These are phyloP conservation scores for Drosophila athabasca DNA, from an alignment of 1,140 invertebrate species.

Conservation along the genomic window DNA sequence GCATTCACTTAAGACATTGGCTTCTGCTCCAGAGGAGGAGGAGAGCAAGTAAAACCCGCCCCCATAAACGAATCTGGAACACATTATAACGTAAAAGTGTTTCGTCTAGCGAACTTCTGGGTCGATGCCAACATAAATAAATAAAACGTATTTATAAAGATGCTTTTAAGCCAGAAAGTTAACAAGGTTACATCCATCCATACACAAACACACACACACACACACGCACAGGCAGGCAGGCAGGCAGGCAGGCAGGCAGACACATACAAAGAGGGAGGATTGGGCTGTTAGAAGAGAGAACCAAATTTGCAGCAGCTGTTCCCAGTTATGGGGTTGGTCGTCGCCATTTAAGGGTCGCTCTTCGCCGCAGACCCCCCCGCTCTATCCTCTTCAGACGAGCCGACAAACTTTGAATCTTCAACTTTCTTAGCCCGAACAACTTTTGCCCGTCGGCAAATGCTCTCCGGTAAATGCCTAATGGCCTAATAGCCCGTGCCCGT, in stretches of 20 bases:
- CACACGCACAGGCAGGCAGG: neutral
- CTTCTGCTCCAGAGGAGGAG: constrained; percentile 11
- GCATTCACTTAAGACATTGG: constrained; percentile 50
- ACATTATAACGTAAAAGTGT: constrained; percentile 72
- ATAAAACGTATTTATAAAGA: constrained; percentile 83
- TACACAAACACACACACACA: constrained; percentile 12
- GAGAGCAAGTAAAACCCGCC: neutral
- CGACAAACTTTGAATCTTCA: constrained; percentile 38
- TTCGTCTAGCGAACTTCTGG: constrained; percentile 59
- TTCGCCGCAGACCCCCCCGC: constrained; percentile 15
- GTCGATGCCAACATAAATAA: constrained; percentile 74
- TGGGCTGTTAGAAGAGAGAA: constrained; percentile 10
- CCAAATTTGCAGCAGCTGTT: constrained; percentile 73
- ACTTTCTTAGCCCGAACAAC: constrained; percentile 49
- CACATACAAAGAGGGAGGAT: neutral
- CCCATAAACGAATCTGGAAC: constrained; percentile 34
- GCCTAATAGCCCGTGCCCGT: constrained; percentile 18
- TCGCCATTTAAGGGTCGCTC: constrained; percentile 58
- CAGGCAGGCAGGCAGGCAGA: neutral
- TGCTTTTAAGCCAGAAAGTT: constrained; percentile 77
- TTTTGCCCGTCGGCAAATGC: constrained; percentile 53
- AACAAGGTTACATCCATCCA: constrained; percentile 62
- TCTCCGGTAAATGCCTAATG: constrained; percentile 51
- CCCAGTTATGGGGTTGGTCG: constrained; percentile 70
- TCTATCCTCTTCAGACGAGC: neutral